Base-by-base conservation (phyloP, 2,888 invertebrate species). In the Xylota sylvarum region DNA sequence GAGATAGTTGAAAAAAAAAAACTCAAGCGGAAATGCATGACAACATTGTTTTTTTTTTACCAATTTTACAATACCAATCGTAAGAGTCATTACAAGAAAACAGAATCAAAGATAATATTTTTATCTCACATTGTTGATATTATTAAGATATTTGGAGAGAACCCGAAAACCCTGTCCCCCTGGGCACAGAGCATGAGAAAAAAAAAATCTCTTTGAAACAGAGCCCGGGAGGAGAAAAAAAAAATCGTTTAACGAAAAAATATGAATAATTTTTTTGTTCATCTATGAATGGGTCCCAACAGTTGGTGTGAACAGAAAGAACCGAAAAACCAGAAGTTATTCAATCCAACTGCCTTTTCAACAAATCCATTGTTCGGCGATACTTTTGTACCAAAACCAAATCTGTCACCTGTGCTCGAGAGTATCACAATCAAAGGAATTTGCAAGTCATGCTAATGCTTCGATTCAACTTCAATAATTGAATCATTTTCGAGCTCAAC, bases 281-380 rank as follows among this genome's bases (percentile, higher is more conserved):
- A 64, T 72, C 78, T 70, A 62, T 70, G 78, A 78, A 69, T 69
- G 60, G 19, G 56, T 12, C 10, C 32, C 23, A 43, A 69, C 50
- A 52, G 58, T 65, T 46, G 58, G 65, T 72, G 72, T 72, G 72
- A 79, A 79, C 52, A 85, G 43, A 56, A 70, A 58, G 10, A 70
- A 73, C 64, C 32, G 23, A 69, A 86, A 81, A 81, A 73, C 81
- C 85, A 86, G 86, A 78, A 86, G 86, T 86, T 78, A 77, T 64
- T 67, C 74, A 86, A 77, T 82, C 65, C 65, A 40, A 78, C 72
- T 67, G 58, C 43, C 69, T 82, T 82, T 82, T 77, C 81, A 86
- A 56, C 67, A 48, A 60, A 72, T 50, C 50, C 43, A 77, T 86
- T 82, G 77, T 81, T 40, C 40, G 27, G 10, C 27, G 30, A 19